phyloP scores from a whole-genome alignment of 2,113 vertebrate species.

The Heptranchias perlo region DNA sequence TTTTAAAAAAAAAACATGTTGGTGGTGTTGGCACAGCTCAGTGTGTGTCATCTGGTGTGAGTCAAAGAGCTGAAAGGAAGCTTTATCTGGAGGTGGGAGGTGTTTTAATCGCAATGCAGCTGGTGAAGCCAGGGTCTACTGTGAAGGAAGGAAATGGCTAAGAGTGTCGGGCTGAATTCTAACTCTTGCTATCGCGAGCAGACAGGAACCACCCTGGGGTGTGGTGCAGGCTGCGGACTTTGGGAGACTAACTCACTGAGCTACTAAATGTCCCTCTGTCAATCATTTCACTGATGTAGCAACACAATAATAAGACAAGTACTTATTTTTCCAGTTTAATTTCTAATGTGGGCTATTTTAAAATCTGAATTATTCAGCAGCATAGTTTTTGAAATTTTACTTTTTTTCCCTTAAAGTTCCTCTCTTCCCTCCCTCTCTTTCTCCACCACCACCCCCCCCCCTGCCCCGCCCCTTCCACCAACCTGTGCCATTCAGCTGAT shows the following conservation, averaged over 20 bases:
- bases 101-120: not conserved
- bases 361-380: not conserved
- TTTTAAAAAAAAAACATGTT: not conserved
- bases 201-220: not conserved
- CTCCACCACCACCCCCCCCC: too few relatives aligned
- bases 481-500: not conserved
- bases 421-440: not conserved
- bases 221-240: not conserved
- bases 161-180: not conserved
- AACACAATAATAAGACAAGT: not conserved
- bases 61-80: conserved; percentile 6
- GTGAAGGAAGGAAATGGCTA: conserved; percentile 27
- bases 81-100: not conserved
- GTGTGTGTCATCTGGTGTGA: not conserved
- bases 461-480: too few relatives aligned
- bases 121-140: not conserved
- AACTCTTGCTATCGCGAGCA: not conserved
- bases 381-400: not conserved
- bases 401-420: not conserved
- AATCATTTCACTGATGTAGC: not conserved
- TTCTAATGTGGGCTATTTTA: not conserved
- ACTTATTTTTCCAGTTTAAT: not conserved
- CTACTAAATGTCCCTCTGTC: not conserved
- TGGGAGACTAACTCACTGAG: not conserved
- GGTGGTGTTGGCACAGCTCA: not conserved